A percentile compares a stretch with the other conserved stretches of the same genome.
These are phyloP conservation scores for Calidris pygmaea DNA, from an alignment of 2,113 vertebrate genomes.

Conservation along the genomic window DNA sequence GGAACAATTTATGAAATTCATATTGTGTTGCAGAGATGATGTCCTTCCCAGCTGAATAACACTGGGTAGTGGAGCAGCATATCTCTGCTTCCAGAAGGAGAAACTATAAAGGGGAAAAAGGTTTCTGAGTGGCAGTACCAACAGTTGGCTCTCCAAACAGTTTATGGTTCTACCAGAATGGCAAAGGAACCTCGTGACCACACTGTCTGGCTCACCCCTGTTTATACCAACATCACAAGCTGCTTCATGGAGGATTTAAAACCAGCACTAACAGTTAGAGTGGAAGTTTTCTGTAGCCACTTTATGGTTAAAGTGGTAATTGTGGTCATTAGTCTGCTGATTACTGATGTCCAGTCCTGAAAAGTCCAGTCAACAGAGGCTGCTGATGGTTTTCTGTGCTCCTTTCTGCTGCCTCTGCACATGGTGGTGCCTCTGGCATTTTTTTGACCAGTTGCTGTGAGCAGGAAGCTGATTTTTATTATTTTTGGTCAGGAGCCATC, in stretches of 20 bases:
- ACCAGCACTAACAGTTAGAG: background rate
- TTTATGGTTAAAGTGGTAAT: background rate
- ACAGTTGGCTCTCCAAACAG: background rate
- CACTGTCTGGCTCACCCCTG: rapidly evolving
- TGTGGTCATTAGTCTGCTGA: background rate
- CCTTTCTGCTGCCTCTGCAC: background rate
- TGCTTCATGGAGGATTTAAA: background rate
- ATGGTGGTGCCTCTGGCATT: background rate
- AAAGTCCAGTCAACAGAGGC: background rate
- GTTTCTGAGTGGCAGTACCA: background rate
- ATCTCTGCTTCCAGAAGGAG: background rate
- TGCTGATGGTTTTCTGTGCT: background rate
- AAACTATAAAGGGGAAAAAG: background rate
- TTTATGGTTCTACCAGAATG: background rate
- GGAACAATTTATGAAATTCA: background rate
- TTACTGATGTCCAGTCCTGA: background rate
- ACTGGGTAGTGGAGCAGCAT: background rate
- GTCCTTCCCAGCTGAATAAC: background rate
- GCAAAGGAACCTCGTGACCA: background rate
- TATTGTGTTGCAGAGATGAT: background rate
- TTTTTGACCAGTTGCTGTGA: background rate
- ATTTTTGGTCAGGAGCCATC: background rate
- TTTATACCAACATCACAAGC: background rate
- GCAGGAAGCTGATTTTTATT: background rate
- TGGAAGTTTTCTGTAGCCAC: background rate